phyloP scores from a whole-genome alignment of 2,888 invertebrate species.

The Timema podura region DNA sequence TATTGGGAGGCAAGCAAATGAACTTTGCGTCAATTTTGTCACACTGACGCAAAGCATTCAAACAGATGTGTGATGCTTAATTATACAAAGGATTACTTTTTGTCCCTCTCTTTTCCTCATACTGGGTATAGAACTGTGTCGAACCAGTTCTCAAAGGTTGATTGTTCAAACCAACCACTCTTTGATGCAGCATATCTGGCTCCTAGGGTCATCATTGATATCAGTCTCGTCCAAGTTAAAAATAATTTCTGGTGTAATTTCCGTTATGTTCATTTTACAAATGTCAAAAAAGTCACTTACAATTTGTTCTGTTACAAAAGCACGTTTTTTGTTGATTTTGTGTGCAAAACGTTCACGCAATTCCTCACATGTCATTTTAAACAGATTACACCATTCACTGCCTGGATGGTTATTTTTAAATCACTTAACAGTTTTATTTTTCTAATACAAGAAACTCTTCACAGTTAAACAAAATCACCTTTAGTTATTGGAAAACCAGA shows the following conservation, averaged over 20 bases:
- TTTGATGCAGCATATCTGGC: no score
- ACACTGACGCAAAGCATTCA: not conserved
- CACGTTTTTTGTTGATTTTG: conserved; percentile 7
- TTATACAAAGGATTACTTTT: not conserved
- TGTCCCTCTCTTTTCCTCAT: not conserved
- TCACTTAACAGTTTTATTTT: not conserved
- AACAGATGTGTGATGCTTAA: not conserved
- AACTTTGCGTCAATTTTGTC: not conserved
- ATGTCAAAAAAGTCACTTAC: conserved; percentile 1
- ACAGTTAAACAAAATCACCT: conserved; percentile 6
- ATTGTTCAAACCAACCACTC: no score
- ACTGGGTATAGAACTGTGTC: not conserved
- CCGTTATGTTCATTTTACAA: not conserved
- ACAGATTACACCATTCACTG: conserved; percentile 8
- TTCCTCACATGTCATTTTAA: conserved; percentile 3
- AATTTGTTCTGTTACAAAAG: not conserved
- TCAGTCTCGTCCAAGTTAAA: not conserved
- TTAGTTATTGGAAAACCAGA: not conserved
- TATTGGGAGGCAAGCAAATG: conserved; percentile 1
- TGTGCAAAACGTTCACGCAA: not conserved
- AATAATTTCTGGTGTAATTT: not conserved
- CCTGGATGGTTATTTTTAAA: conserved; percentile 11
- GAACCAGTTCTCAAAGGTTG: not conserved
- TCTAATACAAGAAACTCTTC: conserved; percentile 1
- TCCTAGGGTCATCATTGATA: conserved; percentile 3